Evolutionary conservation across 2,888 invertebrate genomes (phyloP), one percentile per base, ranked within the genome.

Genomic region (Brachyptera risi): DNA sequence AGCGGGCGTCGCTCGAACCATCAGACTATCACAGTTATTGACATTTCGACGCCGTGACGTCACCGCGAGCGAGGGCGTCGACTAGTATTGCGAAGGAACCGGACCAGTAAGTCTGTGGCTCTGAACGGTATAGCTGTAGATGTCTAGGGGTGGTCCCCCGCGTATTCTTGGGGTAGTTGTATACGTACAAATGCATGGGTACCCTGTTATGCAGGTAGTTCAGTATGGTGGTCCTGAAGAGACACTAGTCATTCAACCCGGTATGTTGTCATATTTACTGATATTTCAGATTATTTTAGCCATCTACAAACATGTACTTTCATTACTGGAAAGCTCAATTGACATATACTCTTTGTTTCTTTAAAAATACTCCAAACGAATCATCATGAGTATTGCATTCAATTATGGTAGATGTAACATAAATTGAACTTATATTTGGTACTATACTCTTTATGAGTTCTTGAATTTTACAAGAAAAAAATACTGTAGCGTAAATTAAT

Each of bases 161-260:
- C 21, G 24, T 17, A 24, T 23, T 15, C 4, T 47, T 3, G 23
- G n/a, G n/a, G 9, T 38, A 40, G 17, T 23, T 15, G 37, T 17
- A n/a, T 13, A 24, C 50, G 19, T 54, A 23, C 56, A 5, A 68
- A 83, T 83, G 83, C 83, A 83, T 69, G 83, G 83, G 60, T 83
- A 82, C 75, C 83, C 83, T 59, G 82, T 83, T 65, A 84, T 84
- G 83, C 84, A 84, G 78, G 81, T 84, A 66, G 77, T 84, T 60
- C 83, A 84, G 68, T 84, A 84, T 71, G 81, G 83, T 72, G 80
- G 83, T 68, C 76, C 79, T 4, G 60, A 58, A 21, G 65, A 65
- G 66, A 37, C 40, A 5, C 21, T 27, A n/a, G 47, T 24, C 47
- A 24, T 47, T 24, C 47, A 17, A 11, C 47, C 47, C 2, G 47